Base-by-base conservation (phyloP, 2,113 vertebrate species). In the Elachura formosa region DNA sequence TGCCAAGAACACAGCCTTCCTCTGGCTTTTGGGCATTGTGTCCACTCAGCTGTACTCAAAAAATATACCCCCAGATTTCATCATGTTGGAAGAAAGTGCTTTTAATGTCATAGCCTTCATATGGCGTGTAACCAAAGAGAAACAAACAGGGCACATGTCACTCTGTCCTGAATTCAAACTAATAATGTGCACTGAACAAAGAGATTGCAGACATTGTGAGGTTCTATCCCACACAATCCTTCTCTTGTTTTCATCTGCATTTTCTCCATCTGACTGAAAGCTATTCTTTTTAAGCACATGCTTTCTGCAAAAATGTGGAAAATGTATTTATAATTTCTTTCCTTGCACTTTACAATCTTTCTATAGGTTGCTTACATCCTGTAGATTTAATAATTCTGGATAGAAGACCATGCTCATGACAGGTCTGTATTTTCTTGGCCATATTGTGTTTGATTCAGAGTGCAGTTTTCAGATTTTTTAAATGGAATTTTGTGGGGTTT, bases 401-500 rank as follows among this genome's bases (percentile, higher is more conserved):
- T 71, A 81, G 66, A 82, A 55, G 23, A 91, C 34, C 23, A 69
- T 22, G n/a, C 40, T 89, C 5, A 0, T 96, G 80, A 89, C 80
- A 96, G 69, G 87, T 48, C 90, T 92, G 31, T 67, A 74, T 82
- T 94, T 94, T 87, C 67, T 78, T 93, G 94, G 87, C 89, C 87
- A 92, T 95, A 94, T 91, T 96, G 91, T 86, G 52, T 94, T 87
- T 85, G 93, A 90, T 90, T 89, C 77, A 68, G 43, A 94, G 58
- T 51, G 59, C 26, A 77, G 79, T 89, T 95, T 96, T 96, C 87
- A 89, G 82, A 41, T 91, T 94, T 96, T 96, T 93, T 3, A 90
- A 94, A 71, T 56, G 85, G 72, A 95, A 90, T 95, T 96, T 88
- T 96, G 74, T 93, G 87, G 82, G 79, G 40, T 96, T 94, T 96